Evolutionary conservation across 2,888 invertebrate species (phyloP), one percentile per base, ranked within the genome.

Genomic region (Aphrophora alni): DNA sequence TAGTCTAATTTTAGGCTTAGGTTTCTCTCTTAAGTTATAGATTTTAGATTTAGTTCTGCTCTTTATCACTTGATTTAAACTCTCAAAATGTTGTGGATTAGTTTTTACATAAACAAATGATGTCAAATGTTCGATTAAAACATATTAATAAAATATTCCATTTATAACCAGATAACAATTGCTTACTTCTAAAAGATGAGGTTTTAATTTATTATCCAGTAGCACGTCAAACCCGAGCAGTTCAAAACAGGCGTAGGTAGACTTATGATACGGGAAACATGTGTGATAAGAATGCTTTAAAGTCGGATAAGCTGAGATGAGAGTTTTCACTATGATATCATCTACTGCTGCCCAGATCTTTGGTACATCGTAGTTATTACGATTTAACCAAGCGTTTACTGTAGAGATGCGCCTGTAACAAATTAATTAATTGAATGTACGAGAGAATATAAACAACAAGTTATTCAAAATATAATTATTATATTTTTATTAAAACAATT

Each of bases 201-300:
- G 97, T 87, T 95, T 95, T 74, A 97, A 88, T 86, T 94, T 94
- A 87, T 93, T 93, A 88, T 97, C 97, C 59, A 98, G 89, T 72
- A 98, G 90, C 85, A 98, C 93, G 88, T 98, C 97, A 86, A 97
- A 96, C 26, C 97, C 97, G 38, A 98, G 91, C 81, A 97, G 92
- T 89, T 98, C 97, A 87, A 97, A 97, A 87, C 97, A 98, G 1
- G 97, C 97, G 85, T 95, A 89, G 85, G 93, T 93, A 87, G 93
- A 93, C 86, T 96, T 95, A 87, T 97, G 97, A 77, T 93, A 93
- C 0, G 97, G 96, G 88, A 97, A 98, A 87, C 95, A 95, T 24
- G 95, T 94, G 87, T 93, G 92, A 88, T 96, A 96, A 87, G 94
- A 95, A 88, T 97, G 97, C 87, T 95, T 96, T 77, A 98, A 90